A percentile compares a stretch with the other conserved stretches of the same genome.
Conservation (phyloP, 2,113 vertebrate genomes). For the Micronycteris hirsuta region DNA sequence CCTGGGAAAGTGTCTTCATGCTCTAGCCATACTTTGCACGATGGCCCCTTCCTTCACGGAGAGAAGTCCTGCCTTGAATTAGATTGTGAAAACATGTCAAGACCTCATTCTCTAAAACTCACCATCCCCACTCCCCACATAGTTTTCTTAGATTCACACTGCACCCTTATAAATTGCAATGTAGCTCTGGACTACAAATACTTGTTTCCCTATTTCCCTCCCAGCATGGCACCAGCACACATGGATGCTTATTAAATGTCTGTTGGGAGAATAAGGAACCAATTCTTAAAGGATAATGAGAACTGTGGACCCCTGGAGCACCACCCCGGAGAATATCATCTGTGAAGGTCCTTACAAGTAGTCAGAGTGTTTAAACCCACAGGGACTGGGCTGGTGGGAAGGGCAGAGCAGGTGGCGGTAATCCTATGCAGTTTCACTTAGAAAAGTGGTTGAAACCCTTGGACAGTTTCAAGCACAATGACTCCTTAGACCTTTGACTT, state of each 20-base stretch:
- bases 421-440: neutral
- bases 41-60: neutral
- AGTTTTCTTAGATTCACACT: neutral
- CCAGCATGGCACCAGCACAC: neutral
- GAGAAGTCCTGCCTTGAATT: neutral
- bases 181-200: neutral
- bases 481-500: constrained; percentile 8
- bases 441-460: neutral
- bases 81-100: neutral
- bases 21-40: neutral
- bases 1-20: neutral
- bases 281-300: neutral
- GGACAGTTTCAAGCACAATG: neutral
- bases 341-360: neutral
- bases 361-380: neutral
- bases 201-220: neutral
- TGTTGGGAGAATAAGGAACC: neutral
- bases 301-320: neutral
- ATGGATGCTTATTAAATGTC: neutral
- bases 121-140: neutral
- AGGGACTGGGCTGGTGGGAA: neutral
- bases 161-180: neutral
- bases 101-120: neutral
- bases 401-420: neutral
- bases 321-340: neutral